Evolutionary conservation across 2,888 invertebrate genomes (phyloP).

Genomic region (Conistra vaccinii): DNA sequence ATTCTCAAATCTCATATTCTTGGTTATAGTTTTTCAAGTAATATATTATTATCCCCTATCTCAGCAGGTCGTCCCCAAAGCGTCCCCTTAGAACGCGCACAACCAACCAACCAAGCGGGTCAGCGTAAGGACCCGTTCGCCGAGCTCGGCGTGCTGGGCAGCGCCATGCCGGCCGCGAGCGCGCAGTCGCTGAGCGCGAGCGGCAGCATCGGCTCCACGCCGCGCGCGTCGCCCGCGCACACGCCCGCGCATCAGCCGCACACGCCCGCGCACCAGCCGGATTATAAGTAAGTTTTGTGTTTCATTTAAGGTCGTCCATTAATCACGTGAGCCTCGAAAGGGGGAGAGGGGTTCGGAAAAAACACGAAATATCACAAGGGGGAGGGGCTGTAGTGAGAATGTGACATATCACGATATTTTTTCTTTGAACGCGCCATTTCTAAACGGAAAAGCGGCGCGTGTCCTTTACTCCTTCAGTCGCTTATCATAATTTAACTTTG

Average conservation of each 20-base stretch:
- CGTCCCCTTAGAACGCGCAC: slow-evolving; percentile 85
- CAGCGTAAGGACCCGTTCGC: slow-evolving; percentile 93
- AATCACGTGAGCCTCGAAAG: too few species aligned
- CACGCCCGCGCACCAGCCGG: slow-evolving; percentile 86
- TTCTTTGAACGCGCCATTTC: too few species aligned
- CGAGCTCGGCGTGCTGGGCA: slow-evolving; percentile 90
- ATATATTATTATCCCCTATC: background rate
- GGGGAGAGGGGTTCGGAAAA: too few species aligned
- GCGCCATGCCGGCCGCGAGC: slow-evolving; percentile 64
- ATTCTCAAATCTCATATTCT: background rate
- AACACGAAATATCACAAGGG: too few species aligned
- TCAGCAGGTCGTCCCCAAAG: slow-evolving; percentile 79
- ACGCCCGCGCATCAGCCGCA: slow-evolving; percentile 80
- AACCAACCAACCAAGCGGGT: slow-evolving; percentile 74
- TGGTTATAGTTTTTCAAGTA: background rate
- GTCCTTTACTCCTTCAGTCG: too few species aligned
- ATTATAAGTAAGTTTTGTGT: slow-evolving; percentile 81
- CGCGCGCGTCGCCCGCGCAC: slow-evolving; percentile 82
- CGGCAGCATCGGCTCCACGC: slow-evolving; percentile 67
- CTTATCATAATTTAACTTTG: too few species aligned
- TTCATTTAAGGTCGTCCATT: too few species aligned
- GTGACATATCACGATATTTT: too few species aligned
- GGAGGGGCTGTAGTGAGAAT: too few species aligned
- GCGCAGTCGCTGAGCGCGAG: slow-evolving; percentile 64
- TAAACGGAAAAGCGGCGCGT: too few species aligned